These are phyloP conservation scores for Callospermophilus lateralis DNA, from an alignment of 2,113 vertebrate genomes.

Conservation along the genomic window DNA sequence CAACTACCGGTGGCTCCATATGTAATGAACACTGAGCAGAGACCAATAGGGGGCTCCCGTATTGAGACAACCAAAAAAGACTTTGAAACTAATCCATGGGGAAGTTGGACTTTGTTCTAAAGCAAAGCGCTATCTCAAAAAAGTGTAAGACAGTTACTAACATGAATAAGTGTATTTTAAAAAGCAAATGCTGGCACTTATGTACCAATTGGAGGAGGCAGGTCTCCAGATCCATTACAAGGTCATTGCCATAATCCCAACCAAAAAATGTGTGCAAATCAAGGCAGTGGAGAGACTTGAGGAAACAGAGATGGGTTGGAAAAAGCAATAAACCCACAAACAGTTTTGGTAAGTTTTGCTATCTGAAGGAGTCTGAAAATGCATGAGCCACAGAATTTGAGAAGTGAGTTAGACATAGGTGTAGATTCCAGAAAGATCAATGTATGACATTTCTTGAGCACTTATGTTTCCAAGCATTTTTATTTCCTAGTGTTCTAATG, in stretches of 20 bases:
- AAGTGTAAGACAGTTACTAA: not conserved
- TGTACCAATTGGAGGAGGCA: not conserved
- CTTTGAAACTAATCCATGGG: not conserved
- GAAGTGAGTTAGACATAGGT: not conserved
- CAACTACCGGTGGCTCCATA: not conserved
- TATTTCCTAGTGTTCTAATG: slow-evolving; percentile 42
- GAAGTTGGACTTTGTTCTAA: not conserved
- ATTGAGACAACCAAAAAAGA: not conserved
- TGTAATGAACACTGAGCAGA: not conserved
- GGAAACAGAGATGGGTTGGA: not conserved
- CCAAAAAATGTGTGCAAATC: not conserved
- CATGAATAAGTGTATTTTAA: not conserved
- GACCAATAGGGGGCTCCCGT: not conserved
- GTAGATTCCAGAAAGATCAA: slow-evolving; percentile 30
- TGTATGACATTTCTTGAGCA: not conserved
- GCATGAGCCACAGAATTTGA: not conserved
- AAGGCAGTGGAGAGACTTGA: not conserved
- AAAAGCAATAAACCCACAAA: not conserved
- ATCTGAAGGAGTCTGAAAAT: not conserved
- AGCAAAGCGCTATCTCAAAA: not conserved
- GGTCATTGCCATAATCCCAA: not conserved
- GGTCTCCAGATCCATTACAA: not conserved
- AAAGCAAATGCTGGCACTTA: not conserved
- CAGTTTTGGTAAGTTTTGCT: not conserved
- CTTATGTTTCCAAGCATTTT: slow-evolving; percentile 22